phyloP scores from a whole-genome alignment of 2,113 vertebrate genomes.

The Crotalus viridis region DNA sequence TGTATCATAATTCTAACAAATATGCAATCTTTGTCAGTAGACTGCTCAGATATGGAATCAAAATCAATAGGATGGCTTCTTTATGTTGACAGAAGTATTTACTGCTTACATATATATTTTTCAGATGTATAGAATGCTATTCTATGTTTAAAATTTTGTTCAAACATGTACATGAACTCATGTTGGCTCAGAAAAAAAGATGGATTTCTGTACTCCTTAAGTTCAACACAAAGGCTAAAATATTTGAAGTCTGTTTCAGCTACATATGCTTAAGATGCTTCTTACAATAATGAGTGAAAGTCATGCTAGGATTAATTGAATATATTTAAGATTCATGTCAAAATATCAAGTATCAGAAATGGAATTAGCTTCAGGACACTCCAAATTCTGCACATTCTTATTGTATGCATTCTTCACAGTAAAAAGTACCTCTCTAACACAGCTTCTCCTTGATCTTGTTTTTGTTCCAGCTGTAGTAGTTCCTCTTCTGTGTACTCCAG shows the following conservation, averaged over 20 bases:
- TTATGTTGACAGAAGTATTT: neutral
- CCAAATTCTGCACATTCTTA: neutral
- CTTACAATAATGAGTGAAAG: neutral
- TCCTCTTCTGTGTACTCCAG: conserved; percentile 81
- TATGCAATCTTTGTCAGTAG: neutral
- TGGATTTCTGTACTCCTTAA: neutral
- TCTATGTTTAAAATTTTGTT: neutral
- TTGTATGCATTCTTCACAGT: rapidly evolving
- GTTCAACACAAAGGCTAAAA: neutral
- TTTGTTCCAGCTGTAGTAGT: conserved; percentile 77
- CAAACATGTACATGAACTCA: neutral
- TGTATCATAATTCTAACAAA: neutral
- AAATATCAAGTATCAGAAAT: neutral
- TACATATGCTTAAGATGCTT: neutral
- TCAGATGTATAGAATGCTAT: neutral
- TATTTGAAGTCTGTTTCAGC: neutral
- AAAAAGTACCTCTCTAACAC: conserved; percentile 82
- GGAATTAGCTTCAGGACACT: neutral
- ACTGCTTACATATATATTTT: neutral
- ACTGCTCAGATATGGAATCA: neutral
- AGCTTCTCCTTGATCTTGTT: conserved; percentile 83
- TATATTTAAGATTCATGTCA: neutral
- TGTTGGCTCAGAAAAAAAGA: neutral
- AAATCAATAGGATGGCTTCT: neutral
- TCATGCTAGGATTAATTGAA: neutral